phyloP scores from a whole-genome alignment of 2,113 vertebrate genomes.

The pig (Sus scrofa) region T2T-Sscrofa CM000813.6:114014001-114014500 shows the following conservation, averaged over 20 bases:
- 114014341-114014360: background rate
- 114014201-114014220: background rate
- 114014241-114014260: background rate
- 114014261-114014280: background rate
- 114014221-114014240: background rate
- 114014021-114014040: background rate
- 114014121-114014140: background rate
- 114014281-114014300: background rate
- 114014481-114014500: too few species aligned
- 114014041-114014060: background rate
- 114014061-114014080: background rate
- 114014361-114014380: background rate
- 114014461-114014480: too few species aligned
- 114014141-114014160: background rate
- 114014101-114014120: background rate
- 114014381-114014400: background rate
- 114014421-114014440: background rate
- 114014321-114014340: background rate
- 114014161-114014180: background rate
- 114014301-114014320: background rate
- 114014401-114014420: background rate
- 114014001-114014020: conserved; percentile 3
- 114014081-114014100: background rate
- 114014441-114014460: background rate
- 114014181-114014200: background rate